These are phyloP conservation scores for Plemyria rubiginata DNA, from an alignment of 2,888 invertebrate genomes.

Conservation along the genomic window DNA sequence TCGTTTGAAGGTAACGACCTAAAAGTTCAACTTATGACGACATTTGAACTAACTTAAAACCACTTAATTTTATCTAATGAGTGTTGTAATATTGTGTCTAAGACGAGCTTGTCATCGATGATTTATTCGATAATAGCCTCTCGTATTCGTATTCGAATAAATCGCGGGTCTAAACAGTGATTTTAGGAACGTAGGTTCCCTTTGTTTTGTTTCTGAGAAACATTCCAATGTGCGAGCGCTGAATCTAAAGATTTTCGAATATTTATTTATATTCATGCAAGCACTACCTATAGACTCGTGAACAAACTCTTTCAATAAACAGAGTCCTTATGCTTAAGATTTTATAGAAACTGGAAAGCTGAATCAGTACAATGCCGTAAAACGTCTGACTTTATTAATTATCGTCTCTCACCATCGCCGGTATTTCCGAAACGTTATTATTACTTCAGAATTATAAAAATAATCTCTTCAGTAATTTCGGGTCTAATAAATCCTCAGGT, in stretches of 20 bases:
- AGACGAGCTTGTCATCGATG: constrained; percentile 32
- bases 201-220: constrained; percentile 73
- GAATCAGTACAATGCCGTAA: background rate
- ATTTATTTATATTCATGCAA: constrained; percentile 1
- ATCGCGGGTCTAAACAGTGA: background rate
- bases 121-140: background rate
- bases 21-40: constrained; percentile 51
- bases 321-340: background rate
- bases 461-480: background rate
- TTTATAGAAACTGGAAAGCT: background rate
- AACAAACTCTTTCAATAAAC: constrained; percentile 8
- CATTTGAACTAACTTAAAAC: constrained; percentile 41
- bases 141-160: background rate
- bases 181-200: constrained; percentile 23
- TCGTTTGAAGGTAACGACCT: constrained; percentile 46
- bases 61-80: constrained; percentile 48
- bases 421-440: too few species aligned
- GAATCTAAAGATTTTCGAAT: constrained; percentile 57
- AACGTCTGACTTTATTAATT: background rate
- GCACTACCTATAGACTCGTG: background rate
- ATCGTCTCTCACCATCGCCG: too few species aligned
- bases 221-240: constrained; percentile 54
- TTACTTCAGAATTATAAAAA: too few species aligned
- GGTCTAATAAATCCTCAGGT: constrained; percentile 7
- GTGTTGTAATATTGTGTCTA: constrained; percentile 43